Evolutionary conservation across 1,140 invertebrate genomes (phyloP).

Genomic region (Leguminivora glycinivorella): DNA sequence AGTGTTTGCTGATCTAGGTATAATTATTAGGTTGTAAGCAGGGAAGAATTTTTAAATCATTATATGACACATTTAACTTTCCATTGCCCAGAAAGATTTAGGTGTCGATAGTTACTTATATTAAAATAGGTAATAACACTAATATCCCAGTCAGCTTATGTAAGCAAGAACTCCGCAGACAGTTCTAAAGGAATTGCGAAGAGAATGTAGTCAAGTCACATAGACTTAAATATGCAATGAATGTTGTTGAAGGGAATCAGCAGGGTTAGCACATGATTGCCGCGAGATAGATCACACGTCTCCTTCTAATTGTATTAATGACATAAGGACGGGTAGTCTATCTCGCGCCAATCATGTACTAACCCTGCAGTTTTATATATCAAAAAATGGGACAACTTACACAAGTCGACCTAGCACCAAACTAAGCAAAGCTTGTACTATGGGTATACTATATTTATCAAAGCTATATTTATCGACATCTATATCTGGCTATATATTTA

Average conservation of each 20-base stretch:
- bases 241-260: background rate
- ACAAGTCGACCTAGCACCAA: no score
- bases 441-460: background rate
- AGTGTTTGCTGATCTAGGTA: conserved; percentile 52
- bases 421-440: no score
- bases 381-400: no score
- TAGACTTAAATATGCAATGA: background rate
- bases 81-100: background rate
- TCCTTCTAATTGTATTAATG: no score
- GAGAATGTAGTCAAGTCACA: background rate
- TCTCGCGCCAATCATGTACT: no score
- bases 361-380: no score
- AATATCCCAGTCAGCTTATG: no score
- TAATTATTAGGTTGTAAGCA: conserved; percentile 53
- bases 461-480: conserved; percentile 8
- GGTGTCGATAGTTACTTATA: background rate
- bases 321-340: no score
- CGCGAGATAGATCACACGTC: no score
- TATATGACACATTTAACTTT: conserved; percentile 18
- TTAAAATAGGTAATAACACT: background rate
- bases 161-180: no score
- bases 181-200: background rate
- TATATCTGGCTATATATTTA: conserved; percentile 5
- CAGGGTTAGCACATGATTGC: no score
- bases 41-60: conserved; percentile 36